Evolutionary conservation across 2,888 invertebrate species (phyloP), one percentile per base, ranked within the genome.

Genomic region (Cephonodes hylas): DNA sequence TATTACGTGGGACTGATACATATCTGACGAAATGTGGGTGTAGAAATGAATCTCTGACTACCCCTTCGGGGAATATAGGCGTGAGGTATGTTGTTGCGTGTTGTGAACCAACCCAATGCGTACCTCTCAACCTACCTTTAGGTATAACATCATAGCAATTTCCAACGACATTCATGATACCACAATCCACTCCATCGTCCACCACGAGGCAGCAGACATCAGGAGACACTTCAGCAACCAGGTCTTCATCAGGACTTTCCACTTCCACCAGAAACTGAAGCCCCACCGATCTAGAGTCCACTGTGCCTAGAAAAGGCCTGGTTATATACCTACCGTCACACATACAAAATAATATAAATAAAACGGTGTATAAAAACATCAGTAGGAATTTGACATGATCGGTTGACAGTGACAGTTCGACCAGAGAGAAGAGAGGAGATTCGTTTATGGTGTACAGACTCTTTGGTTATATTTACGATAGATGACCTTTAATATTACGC

Each of bases 121-220:
- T 20, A 20, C n/a, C 25, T 15, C 15, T 18, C 0, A 18, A 4
- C 10, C 63, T 72, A 88, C 91, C 86, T 78, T 63, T 73, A 1
- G 79, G 73, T 13, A 91, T 48, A 42, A 67, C 65, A 0, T 73
- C 81, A 2, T 65, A 60, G 20, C 83, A 83, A 1, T 79, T 79
- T 0, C 85, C 89, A 1, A 84, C 65, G 1, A 86, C 68, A 23
- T 83, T 71, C 2, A 91, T 15, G 1, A 80, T 71, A 18, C 82
- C 73, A 63, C 90, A 91, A n/a, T 84, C 78, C 0, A 74, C 56
- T 1, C 66, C 64, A 3, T 70, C 71, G 13, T 71, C 78, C 5
- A 60, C 60, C 23, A 75, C 68, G 53, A 90, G 69, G 56, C 90
- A 91, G 62, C 91, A 91, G 60, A 80, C 70, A 42, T 85, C 86